phyloP scores from a whole-genome alignment of 2,113 vertebrate species.

The Aptenodytes patagonicus region DNA sequence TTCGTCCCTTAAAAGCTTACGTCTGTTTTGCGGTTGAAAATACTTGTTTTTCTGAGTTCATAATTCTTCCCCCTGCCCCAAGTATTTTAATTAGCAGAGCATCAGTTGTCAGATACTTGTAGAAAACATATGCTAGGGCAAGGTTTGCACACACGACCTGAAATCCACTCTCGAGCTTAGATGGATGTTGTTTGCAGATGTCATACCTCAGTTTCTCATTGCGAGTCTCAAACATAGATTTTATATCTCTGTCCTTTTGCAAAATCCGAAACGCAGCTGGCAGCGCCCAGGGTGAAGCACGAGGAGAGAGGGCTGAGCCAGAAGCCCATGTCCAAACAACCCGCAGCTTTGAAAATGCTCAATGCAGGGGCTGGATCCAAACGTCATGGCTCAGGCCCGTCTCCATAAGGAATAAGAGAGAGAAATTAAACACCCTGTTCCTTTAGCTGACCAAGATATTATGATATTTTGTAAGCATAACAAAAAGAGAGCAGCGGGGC shows the following conservation, averaged over 20 bases:
- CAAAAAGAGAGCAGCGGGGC: not conserved
- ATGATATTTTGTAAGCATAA: not conserved
- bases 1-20: not conserved
- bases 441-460: not conserved
- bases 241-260: not conserved
- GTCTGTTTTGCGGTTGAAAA: not conserved
- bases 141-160: not conserved
- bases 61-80: not conserved
- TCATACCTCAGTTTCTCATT: not conserved
- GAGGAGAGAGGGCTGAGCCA: not conserved
- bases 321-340: not conserved
- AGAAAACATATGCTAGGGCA: not conserved
- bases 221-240: not conserved
- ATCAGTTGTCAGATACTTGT: not conserved
- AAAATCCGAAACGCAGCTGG: accelerated
- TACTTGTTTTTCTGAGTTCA: not conserved
- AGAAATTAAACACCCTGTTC: constrained; percentile 13
- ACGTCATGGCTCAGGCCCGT: not conserved
- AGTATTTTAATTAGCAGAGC: not conserved
- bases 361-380: not conserved
- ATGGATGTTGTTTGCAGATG: not conserved
- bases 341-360: not conserved
- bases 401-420: not conserved
- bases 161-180: not conserved
- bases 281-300: not conserved